These are phyloP conservation scores for Polyommatus iphigenia DNA, from an alignment of 2,888 invertebrate genomes.

Conservation along the genomic window DNA sequence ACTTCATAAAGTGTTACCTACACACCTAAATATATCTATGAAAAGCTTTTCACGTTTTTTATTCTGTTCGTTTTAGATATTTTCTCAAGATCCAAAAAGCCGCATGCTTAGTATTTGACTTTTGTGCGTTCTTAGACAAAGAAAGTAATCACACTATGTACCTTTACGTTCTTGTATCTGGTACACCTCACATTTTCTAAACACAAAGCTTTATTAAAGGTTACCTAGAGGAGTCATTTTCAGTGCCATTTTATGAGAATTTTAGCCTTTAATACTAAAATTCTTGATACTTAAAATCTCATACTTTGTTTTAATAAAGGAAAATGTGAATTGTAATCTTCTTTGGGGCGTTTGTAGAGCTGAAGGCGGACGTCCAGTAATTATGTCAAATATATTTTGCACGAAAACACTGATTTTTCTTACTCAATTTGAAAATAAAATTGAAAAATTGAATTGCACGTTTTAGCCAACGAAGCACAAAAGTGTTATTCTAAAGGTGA, in stretches of 20 bases:
- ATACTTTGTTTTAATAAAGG: background rate
- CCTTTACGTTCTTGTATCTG: constrained; percentile 8
- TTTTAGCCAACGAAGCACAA: too few species aligned
- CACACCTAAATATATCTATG: too few species aligned
- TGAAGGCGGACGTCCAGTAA: background rate
- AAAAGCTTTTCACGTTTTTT: too few species aligned
- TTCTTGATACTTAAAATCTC: background rate
- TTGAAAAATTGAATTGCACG: too few species aligned
- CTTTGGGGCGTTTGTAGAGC: background rate
- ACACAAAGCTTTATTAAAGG: constrained; percentile 24
- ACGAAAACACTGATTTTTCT: too few species aligned
- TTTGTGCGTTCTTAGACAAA: constrained; percentile 7
- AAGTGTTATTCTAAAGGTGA: too few species aligned
- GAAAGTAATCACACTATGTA: constrained; percentile 19
- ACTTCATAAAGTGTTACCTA: too few species aligned
- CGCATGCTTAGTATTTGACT: background rate
- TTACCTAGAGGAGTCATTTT: background rate
- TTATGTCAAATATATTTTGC: too few species aligned
- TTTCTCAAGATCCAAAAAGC: background rate
- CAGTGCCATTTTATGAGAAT: background rate
- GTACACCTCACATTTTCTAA: background rate
- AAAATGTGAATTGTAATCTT: background rate
- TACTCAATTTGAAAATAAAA: too few species aligned
- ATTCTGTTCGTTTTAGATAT: too few species aligned
- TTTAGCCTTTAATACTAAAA: background rate